Conservation (phyloP, 1,140 invertebrate genomes). For the Cataglyphis hispanica region DNA sequence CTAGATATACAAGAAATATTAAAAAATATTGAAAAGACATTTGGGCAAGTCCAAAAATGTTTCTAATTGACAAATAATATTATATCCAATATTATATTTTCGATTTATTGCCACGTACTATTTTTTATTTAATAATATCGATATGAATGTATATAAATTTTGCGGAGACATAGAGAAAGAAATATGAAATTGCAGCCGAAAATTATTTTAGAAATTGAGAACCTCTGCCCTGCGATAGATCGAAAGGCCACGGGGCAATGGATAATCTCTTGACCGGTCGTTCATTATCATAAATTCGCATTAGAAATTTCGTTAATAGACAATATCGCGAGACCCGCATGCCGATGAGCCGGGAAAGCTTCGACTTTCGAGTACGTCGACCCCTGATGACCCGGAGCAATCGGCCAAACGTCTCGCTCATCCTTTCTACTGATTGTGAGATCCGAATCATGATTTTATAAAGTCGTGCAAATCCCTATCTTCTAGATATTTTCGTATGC, state of each 20-base stretch:
- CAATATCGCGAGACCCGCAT: slow-evolving; percentile 78
- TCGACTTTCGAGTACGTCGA: slow-evolving; percentile 84
- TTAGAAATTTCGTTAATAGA: slow-evolving; percentile 84
- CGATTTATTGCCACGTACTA: not conserved
- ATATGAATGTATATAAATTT: not conserved
- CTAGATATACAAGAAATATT: not conserved
- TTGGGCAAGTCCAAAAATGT: not conserved
- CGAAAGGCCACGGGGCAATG: slow-evolving; percentile 5
- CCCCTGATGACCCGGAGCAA: slow-evolving; percentile 65
- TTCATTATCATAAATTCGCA: slow-evolving; percentile 81
- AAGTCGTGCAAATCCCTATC: slow-evolving; percentile 15
- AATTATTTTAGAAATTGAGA: slow-evolving; percentile 32
- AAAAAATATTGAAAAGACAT: not conserved
- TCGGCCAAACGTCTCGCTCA: slow-evolving; percentile 49
- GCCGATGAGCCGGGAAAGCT: slow-evolving; percentile 81
- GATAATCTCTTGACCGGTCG: slow-evolving; percentile 31
- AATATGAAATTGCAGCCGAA: not conserved
- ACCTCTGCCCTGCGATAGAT: slow-evolving; percentile 25
- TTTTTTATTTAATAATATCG: slow-evolving; percentile 1
- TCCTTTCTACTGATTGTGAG: slow-evolving; percentile 52
- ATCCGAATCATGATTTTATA: slow-evolving; percentile 50
- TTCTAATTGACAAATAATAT: slow-evolving; percentile 1
- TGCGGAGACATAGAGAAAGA: not conserved
- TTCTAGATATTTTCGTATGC: not conserved
- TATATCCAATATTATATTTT: not conserved